A percentile compares a stretch with the other conserved stretches of the same genome.
These are phyloP conservation scores for Ommatoiulus sabulosus DNA, from an alignment of 2,888 invertebrate species.

Conservation along the genomic window DNA sequence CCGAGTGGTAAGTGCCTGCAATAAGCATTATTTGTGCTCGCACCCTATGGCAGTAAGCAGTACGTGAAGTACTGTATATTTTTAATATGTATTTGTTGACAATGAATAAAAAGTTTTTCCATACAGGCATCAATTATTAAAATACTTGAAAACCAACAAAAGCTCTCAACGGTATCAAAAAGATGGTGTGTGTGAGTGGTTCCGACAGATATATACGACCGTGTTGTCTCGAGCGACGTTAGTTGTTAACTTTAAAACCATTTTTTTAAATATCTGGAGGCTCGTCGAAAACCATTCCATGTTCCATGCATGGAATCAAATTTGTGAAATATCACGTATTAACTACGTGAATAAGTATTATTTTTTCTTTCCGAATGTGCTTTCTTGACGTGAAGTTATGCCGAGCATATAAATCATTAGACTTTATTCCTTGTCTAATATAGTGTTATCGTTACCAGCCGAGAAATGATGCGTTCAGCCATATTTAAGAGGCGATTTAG, in stretches of 20 bases:
- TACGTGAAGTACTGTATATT: too few relatives aligned
- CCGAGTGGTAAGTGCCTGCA: too few relatives aligned
- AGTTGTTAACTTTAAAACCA: too few relatives aligned
- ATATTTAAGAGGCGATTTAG: neutral
- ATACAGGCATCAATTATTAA: too few relatives aligned
- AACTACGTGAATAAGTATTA: neutral
- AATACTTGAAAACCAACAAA: too few relatives aligned
- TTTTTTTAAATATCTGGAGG: too few relatives aligned
- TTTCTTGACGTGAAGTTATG: neutral
- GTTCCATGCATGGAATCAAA: neutral
- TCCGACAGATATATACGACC: neutral
- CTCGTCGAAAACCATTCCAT: neutral
- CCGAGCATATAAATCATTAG: neutral
- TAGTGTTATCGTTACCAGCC: neutral
- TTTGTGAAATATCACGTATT: neutral
- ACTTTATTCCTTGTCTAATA: neutral
- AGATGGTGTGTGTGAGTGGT: neutral
- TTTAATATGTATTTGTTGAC: too few relatives aligned
- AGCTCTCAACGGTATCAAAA: too few relatives aligned
- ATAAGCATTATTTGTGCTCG: too few relatives aligned
- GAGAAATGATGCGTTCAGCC: neutral
- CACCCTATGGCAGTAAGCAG: too few relatives aligned
- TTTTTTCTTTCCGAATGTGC: neutral
- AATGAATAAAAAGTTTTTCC: too few relatives aligned
- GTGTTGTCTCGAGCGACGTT: neutral